Base-by-base conservation (phyloP, 2,888 invertebrate genomes). In the Saturnia pavonia region DNA sequence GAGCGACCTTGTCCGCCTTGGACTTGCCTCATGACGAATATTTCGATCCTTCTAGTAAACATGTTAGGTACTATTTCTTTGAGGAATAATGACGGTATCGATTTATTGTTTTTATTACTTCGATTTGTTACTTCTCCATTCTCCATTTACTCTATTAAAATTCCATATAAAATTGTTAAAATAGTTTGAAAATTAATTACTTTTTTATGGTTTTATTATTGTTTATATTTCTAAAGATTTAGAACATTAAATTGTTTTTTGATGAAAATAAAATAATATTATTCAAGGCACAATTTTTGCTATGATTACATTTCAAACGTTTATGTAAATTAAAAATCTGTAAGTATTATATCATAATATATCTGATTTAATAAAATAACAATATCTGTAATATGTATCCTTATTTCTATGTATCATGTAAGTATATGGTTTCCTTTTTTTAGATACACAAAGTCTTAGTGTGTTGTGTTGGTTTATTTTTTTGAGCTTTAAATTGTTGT, bases 1-100 rank as follows among this genome's bases (percentile, higher is more conserved):
- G 88, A 70, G 83, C 90, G 9, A 91, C 91, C n/a, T 82, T 94
- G 0, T 91, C 92, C 1, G 90, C 94, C 0, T 80, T 94, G 54
- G 92, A 92, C 74, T 77, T 95, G 43, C 94, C 94, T 0, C 90
- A 91, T 71, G 89, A 91, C 70, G 94, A 94, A 73, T 94, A 91
- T 78, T 94, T 94, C 72, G 92, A 94, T 72, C 83, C 90, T 1
- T 73, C 86, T 27, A 80, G 84, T 1, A 90, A 86, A 78, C 91
- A 88, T 66, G 93, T 94, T 19, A 82, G 92, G 69, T 94, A 94
- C 76, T 92, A 85, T 74, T 93, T 88, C 80, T 92, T 91, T 75
- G 93, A 93, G 76, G 89, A 92, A 19, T 65, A 65, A 40, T 65
- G 40, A 19, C n/a, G 11, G 1, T 54, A 22, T 54, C 27, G 12